Percentiles rank a stretch among this genome's conserved stretches.
Evolutionary conservation across 2,113 vertebrate genomes (phyloP).

Genomic region (Cyprinodon variegatus): DNA sequence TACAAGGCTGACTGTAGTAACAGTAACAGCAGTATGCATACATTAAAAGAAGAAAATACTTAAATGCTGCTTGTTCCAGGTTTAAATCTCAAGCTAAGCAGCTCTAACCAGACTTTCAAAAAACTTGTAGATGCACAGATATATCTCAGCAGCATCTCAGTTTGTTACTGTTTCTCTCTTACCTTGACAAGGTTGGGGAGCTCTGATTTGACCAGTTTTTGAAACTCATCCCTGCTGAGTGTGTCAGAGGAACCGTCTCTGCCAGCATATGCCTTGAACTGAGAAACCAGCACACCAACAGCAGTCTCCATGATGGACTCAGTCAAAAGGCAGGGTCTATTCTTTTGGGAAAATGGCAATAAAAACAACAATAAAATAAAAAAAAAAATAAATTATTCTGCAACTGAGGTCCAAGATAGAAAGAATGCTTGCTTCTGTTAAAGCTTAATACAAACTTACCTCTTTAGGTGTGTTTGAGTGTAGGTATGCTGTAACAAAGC

Average conservation of each 20-base stretch:
- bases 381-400: background rate
- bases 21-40: too few species aligned
- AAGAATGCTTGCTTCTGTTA: background rate
- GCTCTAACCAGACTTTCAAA: background rate
- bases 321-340: background rate
- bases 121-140: background rate
- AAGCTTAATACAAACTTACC: slow-evolving; percentile 17
- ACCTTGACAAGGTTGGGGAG: slow-evolving; percentile 57
- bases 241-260: slow-evolving; percentile 49
- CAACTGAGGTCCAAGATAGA: background rate
- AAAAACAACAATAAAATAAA: background rate
- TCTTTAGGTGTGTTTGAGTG: background rate
- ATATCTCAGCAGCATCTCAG: background rate
- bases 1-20: too few species aligned
- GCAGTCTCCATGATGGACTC: slow-evolving; percentile 46
- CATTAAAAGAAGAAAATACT: too few species aligned
- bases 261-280: slow-evolving; percentile 52
- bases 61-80: too few species aligned
- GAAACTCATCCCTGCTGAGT: slow-evolving; percentile 55
- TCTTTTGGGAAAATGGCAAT: background rate
- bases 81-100: background rate
- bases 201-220: slow-evolving; percentile 42
- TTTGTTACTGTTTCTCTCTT: background rate
- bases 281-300: slow-evolving; percentile 42
- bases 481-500: background rate